phyloP scores from a whole-genome alignment of 2,113 vertebrate genomes.

The Electrona antarctica region DNA sequence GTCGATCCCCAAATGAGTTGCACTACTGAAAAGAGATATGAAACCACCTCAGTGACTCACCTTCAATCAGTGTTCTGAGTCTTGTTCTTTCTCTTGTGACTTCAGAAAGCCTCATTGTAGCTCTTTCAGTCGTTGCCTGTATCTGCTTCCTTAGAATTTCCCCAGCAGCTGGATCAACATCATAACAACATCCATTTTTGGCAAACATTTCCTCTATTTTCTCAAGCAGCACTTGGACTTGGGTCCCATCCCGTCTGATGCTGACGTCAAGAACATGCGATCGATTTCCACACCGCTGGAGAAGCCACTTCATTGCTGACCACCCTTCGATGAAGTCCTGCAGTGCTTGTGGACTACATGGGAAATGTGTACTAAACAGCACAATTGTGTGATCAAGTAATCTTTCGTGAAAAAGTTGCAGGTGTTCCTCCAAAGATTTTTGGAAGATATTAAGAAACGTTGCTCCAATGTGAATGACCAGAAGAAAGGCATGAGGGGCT shows the following conservation, averaged over 20 bases:
- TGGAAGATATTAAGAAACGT: not conserved
- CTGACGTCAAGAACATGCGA: slow-evolving; percentile 29
- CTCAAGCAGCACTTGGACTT: slow-evolving; percentile 12
- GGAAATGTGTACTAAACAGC: slow-evolving; percentile 23
- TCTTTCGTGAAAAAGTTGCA: not conserved
- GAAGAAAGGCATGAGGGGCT: slow-evolving; percentile 14
- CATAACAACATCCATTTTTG: slow-evolving; percentile 9
- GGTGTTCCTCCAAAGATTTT: slow-evolving; percentile 16
- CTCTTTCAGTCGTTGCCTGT: not conserved
- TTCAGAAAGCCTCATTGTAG: not conserved
- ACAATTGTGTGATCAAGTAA: slow-evolving; percentile 35
- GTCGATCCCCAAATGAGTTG: too few relatives aligned
- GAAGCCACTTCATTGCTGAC: slow-evolving; percentile 13
- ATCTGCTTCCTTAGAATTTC: not conserved
- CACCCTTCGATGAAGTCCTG: not conserved
- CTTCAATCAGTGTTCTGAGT: not conserved
- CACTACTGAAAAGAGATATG: too few relatives aligned
- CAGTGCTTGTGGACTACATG: not conserved
- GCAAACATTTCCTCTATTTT: slow-evolving; percentile 10
- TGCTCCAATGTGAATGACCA: slow-evolving; percentile 14
- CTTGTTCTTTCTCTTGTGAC: not conserved
- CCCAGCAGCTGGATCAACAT: not conserved
- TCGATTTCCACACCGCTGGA: slow-evolving; percentile 23
- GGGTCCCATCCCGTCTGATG: not conserved
- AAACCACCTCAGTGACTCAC: not conserved